Percentiles rank a stretch among this genome's conserved stretches.
These are phyloP conservation scores for Arvicanthis niloticus DNA, from an alignment of 2,113 vertebrate species.

Conservation along the genomic window DNA sequence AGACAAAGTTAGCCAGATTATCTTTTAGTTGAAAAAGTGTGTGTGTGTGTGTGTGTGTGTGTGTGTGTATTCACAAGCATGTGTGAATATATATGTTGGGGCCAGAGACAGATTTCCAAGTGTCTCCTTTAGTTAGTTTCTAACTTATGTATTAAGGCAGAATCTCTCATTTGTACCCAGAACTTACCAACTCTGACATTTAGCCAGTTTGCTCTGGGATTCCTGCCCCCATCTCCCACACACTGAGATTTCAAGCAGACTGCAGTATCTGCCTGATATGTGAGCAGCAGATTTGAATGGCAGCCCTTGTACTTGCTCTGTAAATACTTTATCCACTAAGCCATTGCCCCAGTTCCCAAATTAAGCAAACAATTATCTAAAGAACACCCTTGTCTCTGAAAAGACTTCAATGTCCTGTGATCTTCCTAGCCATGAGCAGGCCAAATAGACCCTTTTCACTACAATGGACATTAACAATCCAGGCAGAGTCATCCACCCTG, in stretches of 20 bases:
- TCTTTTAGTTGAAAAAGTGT: neutral
- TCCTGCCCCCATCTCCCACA: neutral
- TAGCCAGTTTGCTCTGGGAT: neutral
- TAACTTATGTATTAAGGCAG: neutral
- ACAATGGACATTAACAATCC: too few species aligned
- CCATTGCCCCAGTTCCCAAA: neutral
- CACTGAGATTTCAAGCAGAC: neutral
- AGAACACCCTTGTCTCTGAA: too few species aligned
- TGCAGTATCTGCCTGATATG: neutral
- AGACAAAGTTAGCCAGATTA: neutral
- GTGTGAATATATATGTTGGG: too few species aligned
- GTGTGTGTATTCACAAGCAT: too few species aligned
- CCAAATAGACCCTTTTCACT: too few species aligned
- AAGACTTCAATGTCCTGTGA: too few species aligned
- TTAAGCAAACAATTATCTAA: too few species aligned
- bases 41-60: neutral
- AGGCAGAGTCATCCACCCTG: too few species aligned
- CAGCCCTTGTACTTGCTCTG: neutral
- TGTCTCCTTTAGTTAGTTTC: neutral
- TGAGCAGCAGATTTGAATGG: neutral
- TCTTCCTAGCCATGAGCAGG: too few species aligned
- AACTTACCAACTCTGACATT: neutral
- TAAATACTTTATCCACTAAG: neutral
- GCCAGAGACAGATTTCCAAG: neutral
- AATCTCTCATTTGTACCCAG: neutral